phyloP scores from a whole-genome alignment of 2,797 vertebrate genomes.

The Macropodus opercularis region DNA sequence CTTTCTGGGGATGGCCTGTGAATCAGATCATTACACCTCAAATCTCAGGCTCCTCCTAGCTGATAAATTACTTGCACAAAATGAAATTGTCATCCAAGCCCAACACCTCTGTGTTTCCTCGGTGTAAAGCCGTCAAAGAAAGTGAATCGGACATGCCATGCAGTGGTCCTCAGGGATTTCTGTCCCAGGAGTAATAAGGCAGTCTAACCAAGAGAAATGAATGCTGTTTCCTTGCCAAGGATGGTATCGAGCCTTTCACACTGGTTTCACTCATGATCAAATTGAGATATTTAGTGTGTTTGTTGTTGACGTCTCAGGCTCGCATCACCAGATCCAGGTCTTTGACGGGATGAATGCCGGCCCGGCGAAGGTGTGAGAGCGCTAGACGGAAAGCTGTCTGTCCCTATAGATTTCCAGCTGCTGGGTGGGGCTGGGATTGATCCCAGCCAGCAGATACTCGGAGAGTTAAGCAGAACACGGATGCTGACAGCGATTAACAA shows the following conservation, averaged over 20 bases:
- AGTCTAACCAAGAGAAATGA: slow-evolving; percentile 43
- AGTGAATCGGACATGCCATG: slow-evolving; percentile 35
- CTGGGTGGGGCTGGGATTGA: slow-evolving; percentile 57
- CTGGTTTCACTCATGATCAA: slow-evolving; percentile 20
- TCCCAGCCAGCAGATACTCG: slow-evolving; percentile 58
- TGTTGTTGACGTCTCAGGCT: slow-evolving; percentile 19
- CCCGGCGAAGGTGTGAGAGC: slow-evolving; percentile 62
- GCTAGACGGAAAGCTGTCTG: slow-evolving; percentile 49
- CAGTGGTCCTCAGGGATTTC: slow-evolving; percentile 24
- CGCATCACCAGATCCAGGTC: slow-evolving; percentile 30
- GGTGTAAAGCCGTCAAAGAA: slow-evolving; percentile 24
- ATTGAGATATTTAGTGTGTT: slow-evolving; percentile 27
- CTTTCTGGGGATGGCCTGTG: slow-evolving; percentile 65
- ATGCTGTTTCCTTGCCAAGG: not conserved
- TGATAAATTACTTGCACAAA: slow-evolving; percentile 67
- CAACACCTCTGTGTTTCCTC: slow-evolving; percentile 36
- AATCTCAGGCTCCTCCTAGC: slow-evolving; percentile 52
- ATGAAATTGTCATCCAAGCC: slow-evolving; percentile 67
- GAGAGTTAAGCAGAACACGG: slow-evolving; percentile 42
- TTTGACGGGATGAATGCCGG: slow-evolving; percentile 60
- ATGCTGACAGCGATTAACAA: slow-evolving; percentile 57
- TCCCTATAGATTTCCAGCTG: slow-evolving; percentile 71
- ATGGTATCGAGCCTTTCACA: slow-evolving; percentile 16
- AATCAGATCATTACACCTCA: slow-evolving; percentile 75
- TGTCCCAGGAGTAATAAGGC: slow-evolving; percentile 20